A percentile compares a stretch with the other conserved stretches of the same genome.
Evolutionary conservation across 2,113 vertebrate species (phyloP).

Genomic region (Bolborhynchus lineola): DNA sequence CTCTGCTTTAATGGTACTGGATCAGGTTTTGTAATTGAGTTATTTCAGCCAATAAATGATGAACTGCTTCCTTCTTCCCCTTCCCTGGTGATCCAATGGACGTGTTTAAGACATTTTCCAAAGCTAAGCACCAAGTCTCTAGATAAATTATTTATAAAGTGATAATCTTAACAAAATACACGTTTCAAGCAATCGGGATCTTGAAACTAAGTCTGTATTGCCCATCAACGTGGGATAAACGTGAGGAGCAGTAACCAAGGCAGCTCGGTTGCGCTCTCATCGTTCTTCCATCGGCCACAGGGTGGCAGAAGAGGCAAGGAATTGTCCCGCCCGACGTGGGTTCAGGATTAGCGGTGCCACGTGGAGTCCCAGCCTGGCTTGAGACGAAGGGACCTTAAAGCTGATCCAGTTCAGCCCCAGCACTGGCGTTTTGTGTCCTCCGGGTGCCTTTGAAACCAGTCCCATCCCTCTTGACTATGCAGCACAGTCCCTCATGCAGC

Average conservation of each 20-base stretch:
- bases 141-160: not conserved
- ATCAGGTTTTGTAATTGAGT: not conserved
- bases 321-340: not conserved
- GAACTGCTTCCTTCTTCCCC: not conserved
- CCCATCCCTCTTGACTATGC: too few species aligned
- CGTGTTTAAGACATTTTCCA: not conserved
- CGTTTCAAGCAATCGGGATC: not conserved
- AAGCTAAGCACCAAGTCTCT: not conserved
- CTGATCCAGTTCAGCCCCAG: not conserved
- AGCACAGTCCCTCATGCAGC: not conserved
- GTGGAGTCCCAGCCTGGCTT: not conserved
- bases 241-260: accelerated
- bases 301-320: not conserved
- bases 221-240: not conserved
- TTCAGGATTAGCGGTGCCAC: not conserved
- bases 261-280: accelerated
- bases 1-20: accelerated
- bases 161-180: accelerated
- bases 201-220: not conserved
- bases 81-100: accelerated
- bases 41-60: not conserved
- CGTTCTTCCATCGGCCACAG: not conserved
- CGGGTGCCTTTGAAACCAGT: not conserved
- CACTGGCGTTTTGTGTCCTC: not conserved
- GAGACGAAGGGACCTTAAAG: not conserved